Conservation (phyloP, 2,888 invertebrate species). For the Ophion costatus region DNA sequence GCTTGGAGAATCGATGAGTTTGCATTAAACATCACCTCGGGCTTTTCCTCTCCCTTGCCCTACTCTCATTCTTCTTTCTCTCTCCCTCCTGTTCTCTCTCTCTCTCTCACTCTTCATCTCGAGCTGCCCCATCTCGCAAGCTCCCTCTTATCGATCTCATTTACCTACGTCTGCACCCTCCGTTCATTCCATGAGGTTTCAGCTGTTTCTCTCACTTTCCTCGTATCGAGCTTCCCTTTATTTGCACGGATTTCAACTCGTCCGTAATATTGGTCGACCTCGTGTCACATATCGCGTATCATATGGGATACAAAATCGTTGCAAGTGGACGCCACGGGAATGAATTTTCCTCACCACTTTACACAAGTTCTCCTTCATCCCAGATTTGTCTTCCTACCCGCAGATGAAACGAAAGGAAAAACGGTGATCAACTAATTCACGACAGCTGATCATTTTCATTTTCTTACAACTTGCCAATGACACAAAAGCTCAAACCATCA, state of each 20-base stretch:
- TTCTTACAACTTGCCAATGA: too few species aligned
- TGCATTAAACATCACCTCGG: constrained; percentile 78
- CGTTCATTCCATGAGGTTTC: constrained; percentile 1
- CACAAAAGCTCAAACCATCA: too few species aligned
- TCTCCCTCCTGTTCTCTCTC: background rate
- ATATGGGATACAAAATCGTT: background rate
- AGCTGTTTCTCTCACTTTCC: constrained; percentile 42
- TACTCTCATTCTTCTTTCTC: constrained; percentile 21
- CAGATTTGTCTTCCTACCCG: too few species aligned
- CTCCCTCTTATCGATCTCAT: constrained; percentile 35
- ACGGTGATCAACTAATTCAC: background rate
- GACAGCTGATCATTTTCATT: too few species aligned
- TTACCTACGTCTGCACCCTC: background rate
- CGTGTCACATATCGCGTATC: too few species aligned
- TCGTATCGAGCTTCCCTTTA: constrained; percentile 15
- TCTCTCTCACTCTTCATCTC: constrained; percentile 4
- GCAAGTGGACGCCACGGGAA: background rate
- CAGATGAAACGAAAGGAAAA: background rate
- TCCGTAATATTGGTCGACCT: background rate
- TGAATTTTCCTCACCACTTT: background rate
- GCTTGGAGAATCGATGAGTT: constrained; percentile 79
- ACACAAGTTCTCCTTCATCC: background rate
- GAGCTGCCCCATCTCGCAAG: constrained; percentile 7
- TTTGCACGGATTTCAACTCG: constrained; percentile 5
- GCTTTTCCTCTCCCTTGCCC: constrained; percentile 38